Conservation (phyloP, 2,888 invertebrate genomes). For the Cantharis flavilabris region DNA sequence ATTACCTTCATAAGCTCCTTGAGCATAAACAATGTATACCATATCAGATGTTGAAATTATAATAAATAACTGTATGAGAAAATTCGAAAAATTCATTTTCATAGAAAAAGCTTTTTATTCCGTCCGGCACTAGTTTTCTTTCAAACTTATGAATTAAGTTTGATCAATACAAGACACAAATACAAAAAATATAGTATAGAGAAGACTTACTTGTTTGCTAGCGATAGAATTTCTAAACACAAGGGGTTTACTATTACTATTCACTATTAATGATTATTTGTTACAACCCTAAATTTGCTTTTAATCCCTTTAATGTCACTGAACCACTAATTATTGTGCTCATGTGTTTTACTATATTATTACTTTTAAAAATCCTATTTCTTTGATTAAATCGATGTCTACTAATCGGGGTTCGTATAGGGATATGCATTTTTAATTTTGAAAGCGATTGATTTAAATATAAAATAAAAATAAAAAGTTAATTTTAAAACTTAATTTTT, state of each 20-base stretch:
- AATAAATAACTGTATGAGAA: background rate
- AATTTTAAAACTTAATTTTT: background rate
- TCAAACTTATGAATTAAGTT: conserved; percentile 11
- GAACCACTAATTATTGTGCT: background rate
- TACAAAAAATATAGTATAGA: background rate
- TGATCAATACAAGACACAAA: conserved; percentile 15
- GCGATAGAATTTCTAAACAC: conserved; percentile 8
- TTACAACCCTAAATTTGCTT: background rate
- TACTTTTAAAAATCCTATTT: background rate
- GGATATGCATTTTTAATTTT: background rate
- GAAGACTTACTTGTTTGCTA: conserved; percentile 12
- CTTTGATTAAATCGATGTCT: background rate
- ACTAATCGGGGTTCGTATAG: background rate
- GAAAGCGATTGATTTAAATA: background rate
- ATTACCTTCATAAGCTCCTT: background rate
- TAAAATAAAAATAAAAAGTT: background rate
- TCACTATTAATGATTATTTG: background rate
- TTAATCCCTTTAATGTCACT: background rate
- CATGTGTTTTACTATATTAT: background rate
- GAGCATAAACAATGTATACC: background rate
- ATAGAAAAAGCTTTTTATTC: background rate
- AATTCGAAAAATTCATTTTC: conserved; percentile 4
- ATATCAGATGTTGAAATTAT: background rate
- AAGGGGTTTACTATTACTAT: background rate
- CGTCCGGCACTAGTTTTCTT: background rate